phyloP scores from a whole-genome alignment of 2,113 vertebrate genomes.

The Paramormyrops kingsleyae region DNA sequence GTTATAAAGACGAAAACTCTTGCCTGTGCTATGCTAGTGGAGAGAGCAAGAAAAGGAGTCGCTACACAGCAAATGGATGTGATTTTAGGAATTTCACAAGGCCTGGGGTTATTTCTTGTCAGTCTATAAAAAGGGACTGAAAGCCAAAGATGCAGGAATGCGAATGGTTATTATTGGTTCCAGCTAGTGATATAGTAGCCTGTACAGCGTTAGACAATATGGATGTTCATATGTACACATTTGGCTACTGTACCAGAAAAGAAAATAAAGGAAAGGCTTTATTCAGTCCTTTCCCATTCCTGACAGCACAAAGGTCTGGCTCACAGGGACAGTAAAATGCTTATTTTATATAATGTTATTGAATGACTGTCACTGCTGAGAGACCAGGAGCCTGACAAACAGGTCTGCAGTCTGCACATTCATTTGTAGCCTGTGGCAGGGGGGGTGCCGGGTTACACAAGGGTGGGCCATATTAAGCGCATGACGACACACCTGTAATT shows the following conservation, averaged over 20 bases:
- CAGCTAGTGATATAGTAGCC: background rate
- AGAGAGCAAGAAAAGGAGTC: too few relatives aligned
- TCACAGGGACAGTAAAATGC: background rate
- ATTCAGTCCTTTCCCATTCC: background rate
- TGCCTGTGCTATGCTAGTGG: background rate
- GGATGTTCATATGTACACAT: background rate
- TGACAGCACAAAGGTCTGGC: background rate
- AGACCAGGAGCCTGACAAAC: background rate
- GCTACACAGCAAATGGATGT: too few relatives aligned
- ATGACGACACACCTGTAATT: conserved; percentile 10
- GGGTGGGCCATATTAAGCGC: conserved; percentile 1
- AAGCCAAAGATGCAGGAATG: background rate
- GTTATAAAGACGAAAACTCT: background rate
- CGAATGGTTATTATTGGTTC: background rate
- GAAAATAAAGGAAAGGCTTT: background rate
- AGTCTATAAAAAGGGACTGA: background rate
- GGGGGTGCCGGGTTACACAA: background rate
- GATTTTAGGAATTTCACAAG: background rate
- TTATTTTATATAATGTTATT: background rate
- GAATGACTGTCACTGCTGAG: background rate
- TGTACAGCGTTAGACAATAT: background rate
- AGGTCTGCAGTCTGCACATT: background rate
- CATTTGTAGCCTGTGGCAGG: background rate
- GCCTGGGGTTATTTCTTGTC: background rate
- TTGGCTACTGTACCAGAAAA: background rate